Evolutionary conservation across 2,797 vertebrate genomes (phyloP).

Genomic region (Onychomys arenicola): DNA sequence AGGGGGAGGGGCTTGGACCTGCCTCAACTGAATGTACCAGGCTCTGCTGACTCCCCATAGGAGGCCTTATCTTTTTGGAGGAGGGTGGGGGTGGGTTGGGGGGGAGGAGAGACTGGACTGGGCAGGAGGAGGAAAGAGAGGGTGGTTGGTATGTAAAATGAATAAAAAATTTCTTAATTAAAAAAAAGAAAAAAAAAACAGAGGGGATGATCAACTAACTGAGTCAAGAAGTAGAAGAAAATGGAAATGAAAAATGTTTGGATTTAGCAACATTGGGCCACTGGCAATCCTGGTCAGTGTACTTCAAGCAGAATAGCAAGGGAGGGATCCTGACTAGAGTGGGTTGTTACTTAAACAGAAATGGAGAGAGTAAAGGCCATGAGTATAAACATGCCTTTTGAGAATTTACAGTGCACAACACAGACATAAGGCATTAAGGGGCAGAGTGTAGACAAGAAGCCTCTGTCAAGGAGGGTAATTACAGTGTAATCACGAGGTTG

Average conservation of each 20-base stretch:
- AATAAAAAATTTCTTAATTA: no score
- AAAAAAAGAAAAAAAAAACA: no score
- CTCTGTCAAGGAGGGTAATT: neutral
- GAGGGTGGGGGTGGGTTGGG: no score
- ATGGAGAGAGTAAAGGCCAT: neutral
- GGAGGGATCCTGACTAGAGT: neutral
- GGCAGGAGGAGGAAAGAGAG: no score
- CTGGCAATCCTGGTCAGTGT: neutral
- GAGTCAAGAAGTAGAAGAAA: neutral
- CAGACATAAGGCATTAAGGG: neutral
- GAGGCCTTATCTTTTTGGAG: no score
- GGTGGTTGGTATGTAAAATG: no score
- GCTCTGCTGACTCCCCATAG: no score
- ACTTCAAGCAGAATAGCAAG: neutral
- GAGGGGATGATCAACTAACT: neutral
- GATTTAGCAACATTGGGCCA: neutral
- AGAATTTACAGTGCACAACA: neutral
- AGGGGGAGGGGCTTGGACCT: no score
- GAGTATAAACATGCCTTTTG: neutral
- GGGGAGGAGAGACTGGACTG: no score
- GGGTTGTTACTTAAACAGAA: neutral
- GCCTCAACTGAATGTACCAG: no score
- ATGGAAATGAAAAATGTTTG: neutral
- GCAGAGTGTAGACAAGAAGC: neutral
- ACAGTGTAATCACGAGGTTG: neutral